Conservation (phyloP, 2,888 invertebrate genomes). For the Cosmopolites sordidus region DNA sequence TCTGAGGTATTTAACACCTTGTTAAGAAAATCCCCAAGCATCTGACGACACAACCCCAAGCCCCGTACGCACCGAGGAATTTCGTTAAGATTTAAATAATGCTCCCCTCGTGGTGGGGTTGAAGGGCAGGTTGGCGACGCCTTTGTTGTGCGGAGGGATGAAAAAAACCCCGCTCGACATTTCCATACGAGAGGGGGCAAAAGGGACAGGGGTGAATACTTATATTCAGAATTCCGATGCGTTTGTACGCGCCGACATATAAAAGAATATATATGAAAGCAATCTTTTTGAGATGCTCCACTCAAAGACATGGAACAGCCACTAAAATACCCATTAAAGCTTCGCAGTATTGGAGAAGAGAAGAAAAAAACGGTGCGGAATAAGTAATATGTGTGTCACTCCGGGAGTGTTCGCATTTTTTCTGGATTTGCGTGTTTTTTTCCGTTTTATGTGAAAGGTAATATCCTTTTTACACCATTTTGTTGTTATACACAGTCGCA, state of each 20-base stretch:
- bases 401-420: too few species aligned
- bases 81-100: constrained; percentile 30
- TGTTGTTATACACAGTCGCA: too few species aligned
- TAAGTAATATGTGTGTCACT: constrained; percentile 17
- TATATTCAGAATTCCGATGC: constrained; percentile 18
- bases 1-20: constrained; percentile 10
- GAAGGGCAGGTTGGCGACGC: constrained; percentile 24
- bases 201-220: constrained; percentile 25
- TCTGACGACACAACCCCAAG: constrained; percentile 10
- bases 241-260: constrained; percentile 11
- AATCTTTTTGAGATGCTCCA: constrained; percentile 19
- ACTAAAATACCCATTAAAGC: constrained; percentile 17
- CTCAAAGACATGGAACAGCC: constrained; percentile 14
- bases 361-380: constrained; percentile 8
- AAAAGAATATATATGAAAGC: constrained; percentile 21
- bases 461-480: too few species aligned
- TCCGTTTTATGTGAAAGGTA: too few species aligned
- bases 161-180: constrained; percentile 20
- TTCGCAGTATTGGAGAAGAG: constrained; percentile 7
- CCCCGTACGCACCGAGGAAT: constrained; percentile 17
- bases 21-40: constrained; percentile 14
- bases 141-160: constrained; percentile 24
- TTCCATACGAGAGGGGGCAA: constrained; percentile 16
- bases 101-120: constrained; percentile 24
- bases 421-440: too few species aligned